phyloP scores from a whole-genome alignment of 1,140 invertebrate genomes.

The Protaetia brevitarsis region DNA sequence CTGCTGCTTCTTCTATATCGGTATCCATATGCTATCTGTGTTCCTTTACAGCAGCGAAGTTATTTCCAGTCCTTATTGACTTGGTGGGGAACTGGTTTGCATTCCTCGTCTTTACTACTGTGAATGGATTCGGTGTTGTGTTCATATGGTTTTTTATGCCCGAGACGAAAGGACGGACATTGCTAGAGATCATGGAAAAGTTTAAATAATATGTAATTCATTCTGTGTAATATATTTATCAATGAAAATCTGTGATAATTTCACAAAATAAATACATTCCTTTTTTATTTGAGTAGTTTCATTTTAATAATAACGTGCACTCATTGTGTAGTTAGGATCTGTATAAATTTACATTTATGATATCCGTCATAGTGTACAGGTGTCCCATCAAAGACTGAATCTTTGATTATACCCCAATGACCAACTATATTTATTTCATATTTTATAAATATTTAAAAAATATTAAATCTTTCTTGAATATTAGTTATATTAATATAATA shows the following conservation, averaged over 20 bases:
- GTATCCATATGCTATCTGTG: constrained; percentile 64
- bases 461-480: no score
- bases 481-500: no score
- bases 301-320: no score
- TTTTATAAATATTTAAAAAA: no score
- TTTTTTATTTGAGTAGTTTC: neutral
- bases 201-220: neutral
- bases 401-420: no score
- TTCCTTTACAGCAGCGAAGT: constrained; percentile 52
- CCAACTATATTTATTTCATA: no score
- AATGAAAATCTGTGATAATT: neutral
- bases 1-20: constrained; percentile 62
- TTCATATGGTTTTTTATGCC: constrained; percentile 67
- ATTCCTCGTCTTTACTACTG: constrained; percentile 69
- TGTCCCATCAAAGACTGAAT: no score
- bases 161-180: constrained; percentile 78
- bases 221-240: neutral
- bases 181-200: constrained; percentile 50
- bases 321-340: no score
- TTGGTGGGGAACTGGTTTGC: constrained; percentile 61
- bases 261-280: neutral
- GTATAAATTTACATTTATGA: no score
- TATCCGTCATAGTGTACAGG: no score
- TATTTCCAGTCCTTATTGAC: neutral
- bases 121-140: constrained; percentile 58